Base-by-base conservation (phyloP, 1,140 invertebrate species). In the Atopsyche davidsoni region DNA sequence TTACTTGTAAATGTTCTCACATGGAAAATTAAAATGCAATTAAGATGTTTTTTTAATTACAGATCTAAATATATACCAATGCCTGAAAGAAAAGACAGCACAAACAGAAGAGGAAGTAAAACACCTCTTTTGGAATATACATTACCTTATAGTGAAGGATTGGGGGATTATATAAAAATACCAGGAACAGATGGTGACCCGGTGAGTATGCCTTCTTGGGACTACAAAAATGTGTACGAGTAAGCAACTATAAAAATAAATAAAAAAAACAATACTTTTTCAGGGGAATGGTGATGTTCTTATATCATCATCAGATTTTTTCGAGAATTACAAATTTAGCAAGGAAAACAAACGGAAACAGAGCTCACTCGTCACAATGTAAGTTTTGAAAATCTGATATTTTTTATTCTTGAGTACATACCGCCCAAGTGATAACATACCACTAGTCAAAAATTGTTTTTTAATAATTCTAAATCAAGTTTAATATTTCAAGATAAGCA, bases 351-450 rank as follows among this genome's bases (percentile, higher is more conserved):
- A 68, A 32, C 66, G 64, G 28, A 67, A 67, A 57, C 77, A 81
- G 54, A 79, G 69, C 46, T 81, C 79, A 11, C 44, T 81, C 24
- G 73, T 81, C 9, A 81, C 79, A 2, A 77, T 81, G 79, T 81
- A 64, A 79, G 79, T 72, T 49, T 32, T 46, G 36, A n/a, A n/a
- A n/a, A n/a, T n/a, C n/a, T n/a, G n/a, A n/a, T n/a, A n/a, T n/a
- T n/a, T n/a, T n/a, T n/a, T n/a, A n/a, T n/a, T n/a, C n/a, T n/a
- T n/a, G n/a, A n/a, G n/a, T n/a, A n/a, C n/a, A n/a, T n/a, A n/a
- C n/a, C n/a, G n/a, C n/a, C n/a, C n/a, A n/a, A n/a, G n/a, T n/a
- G n/a, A n/a, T n/a, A n/a, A n/a, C n/a, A n/a, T n/a, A n/a, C n/a
- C n/a, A n/a, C n/a, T n/a, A n/a, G n/a, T n/a, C n/a, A n/a, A n/a